Evolutionary conservation across 2,888 invertebrate species (phyloP).

Genomic region (Drosophila engyochracea): DNA sequence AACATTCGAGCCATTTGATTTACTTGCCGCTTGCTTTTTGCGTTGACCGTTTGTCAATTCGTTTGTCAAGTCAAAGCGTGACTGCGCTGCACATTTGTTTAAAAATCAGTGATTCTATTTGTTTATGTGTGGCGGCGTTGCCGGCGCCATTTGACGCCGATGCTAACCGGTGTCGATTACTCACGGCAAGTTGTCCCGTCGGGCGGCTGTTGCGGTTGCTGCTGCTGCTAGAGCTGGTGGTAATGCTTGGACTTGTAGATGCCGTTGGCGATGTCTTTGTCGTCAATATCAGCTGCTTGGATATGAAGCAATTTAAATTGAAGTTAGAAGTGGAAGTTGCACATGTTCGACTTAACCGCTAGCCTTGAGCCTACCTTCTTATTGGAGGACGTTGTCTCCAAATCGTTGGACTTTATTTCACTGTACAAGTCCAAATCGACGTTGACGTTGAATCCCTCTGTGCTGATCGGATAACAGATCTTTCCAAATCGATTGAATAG

Average conservation of each 20-base stretch:
- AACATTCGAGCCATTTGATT: background rate
- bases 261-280: slow-evolving; percentile 21
- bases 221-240: background rate
- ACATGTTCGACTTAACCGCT: background rate
- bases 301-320: slow-evolving; percentile 3
- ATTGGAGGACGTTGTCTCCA: background rate
- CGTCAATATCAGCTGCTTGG: slow-evolving; percentile 1
- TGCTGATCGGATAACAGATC: slow-evolving; percentile 5
- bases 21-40: background rate
- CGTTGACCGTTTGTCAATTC: background rate
- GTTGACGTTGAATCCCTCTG: background rate
- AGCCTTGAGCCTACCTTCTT: slow-evolving; percentile 15
- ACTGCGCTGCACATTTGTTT: slow-evolving; percentile 40
- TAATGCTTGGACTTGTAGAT: slow-evolving; percentile 12
- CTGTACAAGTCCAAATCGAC: slow-evolving; percentile 8
- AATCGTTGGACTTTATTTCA: slow-evolving; percentile 6
- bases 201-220: background rate
- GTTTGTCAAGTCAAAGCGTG: background rate
- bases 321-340: background rate
- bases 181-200: slow-evolving; percentile 20
- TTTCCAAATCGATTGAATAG: slow-evolving; percentile 19
- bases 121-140: slow-evolving; percentile 30
- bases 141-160: slow-evolving; percentile 25
- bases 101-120: slow-evolving; percentile 30
- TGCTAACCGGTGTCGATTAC: slow-evolving; percentile 17